A percentile compares a stretch with the other conserved stretches of the same genome.
phyloP scores from a whole-genome alignment of 2,113 vertebrate genomes.

The Cavia porcellus region DNA sequence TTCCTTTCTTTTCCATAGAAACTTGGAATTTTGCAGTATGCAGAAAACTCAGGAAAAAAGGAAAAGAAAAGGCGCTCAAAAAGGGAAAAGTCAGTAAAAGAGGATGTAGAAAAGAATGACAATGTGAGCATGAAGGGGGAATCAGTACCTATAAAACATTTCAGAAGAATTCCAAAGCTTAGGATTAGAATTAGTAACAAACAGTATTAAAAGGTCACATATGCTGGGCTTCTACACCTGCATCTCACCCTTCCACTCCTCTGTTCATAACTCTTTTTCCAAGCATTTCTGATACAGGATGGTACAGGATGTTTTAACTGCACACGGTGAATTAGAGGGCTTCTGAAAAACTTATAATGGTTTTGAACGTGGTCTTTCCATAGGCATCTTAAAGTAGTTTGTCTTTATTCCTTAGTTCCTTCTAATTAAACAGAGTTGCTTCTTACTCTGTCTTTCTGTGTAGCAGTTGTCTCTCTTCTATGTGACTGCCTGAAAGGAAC shows the following conservation, averaged over 20 bases:
- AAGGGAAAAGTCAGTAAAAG: background rate
- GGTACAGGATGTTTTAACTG: background rate
- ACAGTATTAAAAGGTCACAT: background rate
- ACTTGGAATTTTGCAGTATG: background rate
- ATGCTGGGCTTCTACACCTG: background rate
- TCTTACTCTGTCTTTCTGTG: background rate
- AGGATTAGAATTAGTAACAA: background rate
- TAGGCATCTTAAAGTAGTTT: background rate
- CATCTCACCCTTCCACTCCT: rapidly evolving
- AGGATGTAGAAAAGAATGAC: constrained; percentile 8
- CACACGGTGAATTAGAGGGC: background rate
- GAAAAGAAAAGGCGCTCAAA: background rate
- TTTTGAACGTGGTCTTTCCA: background rate
- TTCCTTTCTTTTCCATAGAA: constrained; percentile 21
- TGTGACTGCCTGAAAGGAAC: background rate
- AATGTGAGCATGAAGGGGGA: constrained; percentile 4
- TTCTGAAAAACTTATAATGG: background rate
- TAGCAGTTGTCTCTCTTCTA: background rate
- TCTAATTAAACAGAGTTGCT: constrained; percentile 42
- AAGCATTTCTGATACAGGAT: background rate
- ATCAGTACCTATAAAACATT: constrained; percentile 20
- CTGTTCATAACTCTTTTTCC: background rate
- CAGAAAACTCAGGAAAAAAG: background rate
- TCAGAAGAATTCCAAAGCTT: constrained; percentile 42
- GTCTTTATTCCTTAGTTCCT: background rate